Conservation (phyloP, 2,797 vertebrate genomes). For the Loriculus beryllinus region DNA sequence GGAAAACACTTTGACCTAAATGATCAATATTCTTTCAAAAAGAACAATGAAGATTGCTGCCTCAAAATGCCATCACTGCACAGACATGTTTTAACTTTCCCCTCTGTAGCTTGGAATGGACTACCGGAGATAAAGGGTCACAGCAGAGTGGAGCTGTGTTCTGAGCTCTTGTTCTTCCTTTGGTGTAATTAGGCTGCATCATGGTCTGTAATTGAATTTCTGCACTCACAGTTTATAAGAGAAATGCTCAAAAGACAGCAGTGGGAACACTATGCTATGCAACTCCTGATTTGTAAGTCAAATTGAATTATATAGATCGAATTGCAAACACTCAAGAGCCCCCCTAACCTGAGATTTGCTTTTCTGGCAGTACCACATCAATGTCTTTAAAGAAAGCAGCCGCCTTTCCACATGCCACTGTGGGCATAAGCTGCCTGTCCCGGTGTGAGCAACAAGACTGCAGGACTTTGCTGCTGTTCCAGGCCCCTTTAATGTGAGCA, state of each 20-base stretch:
- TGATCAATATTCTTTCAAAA: not conserved
- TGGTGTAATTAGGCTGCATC: not conserved
- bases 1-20: not conserved
- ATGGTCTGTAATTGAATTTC: not conserved
- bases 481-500: not conserved
- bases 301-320: not conserved
- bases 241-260: not conserved
- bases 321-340: not conserved
- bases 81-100: not conserved
- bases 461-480: constrained; percentile 37
- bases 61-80: not conserved
- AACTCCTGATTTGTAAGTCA: not conserved
- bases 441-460: constrained; percentile 47
- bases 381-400: constrained; percentile 63
- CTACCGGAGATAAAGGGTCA: not conserved
- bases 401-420: constrained; percentile 51
- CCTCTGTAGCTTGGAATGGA: not conserved
- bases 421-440: constrained; percentile 62
- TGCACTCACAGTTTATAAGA: not conserved
- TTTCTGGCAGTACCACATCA: constrained; percentile 45
- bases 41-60: not conserved
- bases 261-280: not conserved
- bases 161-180: not conserved
- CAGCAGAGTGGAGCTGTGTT: not conserved
- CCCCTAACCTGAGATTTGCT: not conserved